phyloP scores from a whole-genome alignment of 2,113 vertebrate genomes.

The Oreocharis arfaki region DNA sequence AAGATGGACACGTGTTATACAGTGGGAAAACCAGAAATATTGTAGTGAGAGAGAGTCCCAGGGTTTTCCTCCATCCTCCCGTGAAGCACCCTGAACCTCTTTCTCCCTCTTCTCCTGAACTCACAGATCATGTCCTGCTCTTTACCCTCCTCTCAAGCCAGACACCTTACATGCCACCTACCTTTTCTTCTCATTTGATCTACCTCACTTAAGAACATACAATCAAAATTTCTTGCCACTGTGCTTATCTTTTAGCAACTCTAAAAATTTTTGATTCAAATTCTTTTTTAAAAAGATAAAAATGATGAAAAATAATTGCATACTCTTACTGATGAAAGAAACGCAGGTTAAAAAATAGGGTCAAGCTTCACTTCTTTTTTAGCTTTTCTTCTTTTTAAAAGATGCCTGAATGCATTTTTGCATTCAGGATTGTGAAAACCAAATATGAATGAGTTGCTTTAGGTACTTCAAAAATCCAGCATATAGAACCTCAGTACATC shows the following conservation, averaged over 20 bases:
- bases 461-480: neutral
- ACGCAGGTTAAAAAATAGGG: neutral
- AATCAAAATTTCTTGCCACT: neutral
- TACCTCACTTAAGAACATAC: neutral
- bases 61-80: neutral
- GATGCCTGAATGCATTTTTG: neutral
- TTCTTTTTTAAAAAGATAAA: neutral
- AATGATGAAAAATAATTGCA: neutral
- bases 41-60: neutral
- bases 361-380: neutral
- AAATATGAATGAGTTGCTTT: neutral
- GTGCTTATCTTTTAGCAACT: neutral
- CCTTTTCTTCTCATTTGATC: neutral
- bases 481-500: neutral
- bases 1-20: neutral
- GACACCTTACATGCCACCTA: neutral
- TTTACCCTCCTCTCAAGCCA: neutral
- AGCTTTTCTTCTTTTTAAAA: neutral
- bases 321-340: neutral
- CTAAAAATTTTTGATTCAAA: neutral
- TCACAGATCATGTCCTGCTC: neutral
- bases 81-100: neutral
- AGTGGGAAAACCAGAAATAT: neutral
- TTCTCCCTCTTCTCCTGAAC: neutral
- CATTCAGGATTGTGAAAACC: neutral